These are phyloP conservation scores for Tiphia femorata DNA, from an alignment of 2,888 invertebrate genomes.

Conservation along the genomic window DNA sequence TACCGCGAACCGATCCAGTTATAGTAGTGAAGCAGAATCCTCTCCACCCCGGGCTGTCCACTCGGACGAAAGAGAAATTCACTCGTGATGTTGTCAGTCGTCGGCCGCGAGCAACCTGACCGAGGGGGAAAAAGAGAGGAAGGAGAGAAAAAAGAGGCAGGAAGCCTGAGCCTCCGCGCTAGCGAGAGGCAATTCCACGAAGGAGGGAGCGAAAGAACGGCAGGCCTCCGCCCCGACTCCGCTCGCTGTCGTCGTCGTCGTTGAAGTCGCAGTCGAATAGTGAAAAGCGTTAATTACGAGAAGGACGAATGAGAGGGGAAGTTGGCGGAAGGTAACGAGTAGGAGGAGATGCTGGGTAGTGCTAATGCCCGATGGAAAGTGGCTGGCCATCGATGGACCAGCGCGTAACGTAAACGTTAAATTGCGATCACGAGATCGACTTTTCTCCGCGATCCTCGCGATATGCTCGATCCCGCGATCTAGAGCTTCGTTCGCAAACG, in stretches of 20 bases:
- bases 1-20: conserved; percentile 62
- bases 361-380: conserved; percentile 30
- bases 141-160: conserved; percentile 24
- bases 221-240: too few relatives aligned
- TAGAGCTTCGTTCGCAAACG: not conserved
- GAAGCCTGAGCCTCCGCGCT: too few relatives aligned
- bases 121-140: not conserved
- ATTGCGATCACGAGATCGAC: not conserved
- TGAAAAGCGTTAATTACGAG: conserved; percentile 55
- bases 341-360: conserved; percentile 22
- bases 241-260: too few relatives aligned
- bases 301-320: conserved; percentile 13
- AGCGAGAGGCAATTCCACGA: conserved; percentile 18
- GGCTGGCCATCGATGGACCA: not conserved
- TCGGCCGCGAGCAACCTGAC: not conserved
- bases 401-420: not conserved
- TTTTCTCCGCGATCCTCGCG: not conserved
- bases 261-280: too few relatives aligned
- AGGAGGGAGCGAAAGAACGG: conserved; percentile 11
- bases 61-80: conserved; percentile 65
- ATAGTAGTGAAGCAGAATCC: conserved; percentile 51
- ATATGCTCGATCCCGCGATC: not conserved
- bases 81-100: conserved; percentile 41
- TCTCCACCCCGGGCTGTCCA: conserved; percentile 31
- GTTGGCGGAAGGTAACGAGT: conserved; percentile 6